phyloP scores from a whole-genome alignment of 2,888 invertebrate genomes.

The Troilus luridus region DNA sequence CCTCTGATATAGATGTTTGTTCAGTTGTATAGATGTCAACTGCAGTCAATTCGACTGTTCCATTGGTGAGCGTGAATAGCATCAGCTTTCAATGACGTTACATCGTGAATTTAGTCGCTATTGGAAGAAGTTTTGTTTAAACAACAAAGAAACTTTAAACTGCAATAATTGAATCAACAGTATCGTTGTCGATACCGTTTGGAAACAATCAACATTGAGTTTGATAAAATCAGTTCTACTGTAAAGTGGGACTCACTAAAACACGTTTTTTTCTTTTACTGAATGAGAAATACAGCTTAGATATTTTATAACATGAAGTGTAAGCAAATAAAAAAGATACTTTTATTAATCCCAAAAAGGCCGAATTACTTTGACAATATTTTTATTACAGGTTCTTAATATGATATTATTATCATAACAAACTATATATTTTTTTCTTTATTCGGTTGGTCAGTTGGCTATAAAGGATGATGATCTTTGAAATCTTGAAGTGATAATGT shows the following conservation, averaged over 20 bases:
- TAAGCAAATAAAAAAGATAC: too few relatives aligned
- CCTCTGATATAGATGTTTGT: too few relatives aligned
- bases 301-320: too few relatives aligned
- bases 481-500: too few relatives aligned
- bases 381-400: too few relatives aligned
- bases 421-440: too few relatives aligned
- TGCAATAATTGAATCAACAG: neutral
- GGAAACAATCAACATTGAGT: neutral
- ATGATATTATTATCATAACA: too few relatives aligned
- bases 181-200: neutral
- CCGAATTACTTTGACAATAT: too few relatives aligned
- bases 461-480: too few relatives aligned
- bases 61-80: neutral
- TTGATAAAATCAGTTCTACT: neutral
- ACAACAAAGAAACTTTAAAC: neutral
- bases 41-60: neutral
- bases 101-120: neutral
- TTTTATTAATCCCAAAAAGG: too few relatives aligned
- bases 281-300: too few relatives aligned
- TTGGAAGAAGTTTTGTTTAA: neutral
- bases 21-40: neutral
- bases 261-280: neutral
- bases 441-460: too few relatives aligned
- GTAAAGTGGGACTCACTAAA: neutral
- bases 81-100: neutral